Base-by-base conservation (phyloP, 1,140 invertebrate genomes). In the Drosophila insularis region DNA sequence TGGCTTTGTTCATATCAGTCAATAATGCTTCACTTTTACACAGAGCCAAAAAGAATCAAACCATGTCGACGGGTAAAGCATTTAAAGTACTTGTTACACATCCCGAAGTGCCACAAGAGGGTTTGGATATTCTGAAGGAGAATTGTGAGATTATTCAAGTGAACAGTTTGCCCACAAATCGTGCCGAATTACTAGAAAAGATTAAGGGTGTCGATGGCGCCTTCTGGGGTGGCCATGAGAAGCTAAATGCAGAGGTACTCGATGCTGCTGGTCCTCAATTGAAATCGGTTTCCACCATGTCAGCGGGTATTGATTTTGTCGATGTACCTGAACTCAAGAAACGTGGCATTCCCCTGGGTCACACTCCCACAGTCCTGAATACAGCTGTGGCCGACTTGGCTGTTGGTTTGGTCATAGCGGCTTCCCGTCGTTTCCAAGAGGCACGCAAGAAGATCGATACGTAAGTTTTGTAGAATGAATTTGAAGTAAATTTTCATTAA, bases 351-450 rank as follows among this genome's bases (percentile, higher is more conserved):
- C 94, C 93, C 67, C 93, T 97, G 67, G 98, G 98, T 2, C 97
- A 98, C 81, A 99, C 98, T 1, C 98, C 98, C 21, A 95, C 95
- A 80, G 96, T 98, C 10, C 92, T 99, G 35, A 98, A 98, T 4
- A 96, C 97, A 92, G 96, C 98, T 2, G 97, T 96, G 19, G 97
- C 98, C 14, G 98, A 99, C 92, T 92, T 98, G 31, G 96, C 97
- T 4, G 94, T 99, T 43, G 63, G 93, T 92, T 27, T 92, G 1
- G 55, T 92, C 23, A 78, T 92, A 0, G 89, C 91, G 19, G 91
- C 91, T 2, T 68, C 81, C n/a, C 80, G 98, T 70, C 94, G 97
- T 79, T 92, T 99, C 13, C 94, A 97, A 54, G 97, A 98, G 94
- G 96, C 96, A n/a, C 84, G 90, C 63, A 62, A 60, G 39, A 89